These are phyloP conservation scores for Alviniconcha strummeri DNA, from an alignment of 2,888 invertebrate genomes.

Conservation along the genomic window DNA sequence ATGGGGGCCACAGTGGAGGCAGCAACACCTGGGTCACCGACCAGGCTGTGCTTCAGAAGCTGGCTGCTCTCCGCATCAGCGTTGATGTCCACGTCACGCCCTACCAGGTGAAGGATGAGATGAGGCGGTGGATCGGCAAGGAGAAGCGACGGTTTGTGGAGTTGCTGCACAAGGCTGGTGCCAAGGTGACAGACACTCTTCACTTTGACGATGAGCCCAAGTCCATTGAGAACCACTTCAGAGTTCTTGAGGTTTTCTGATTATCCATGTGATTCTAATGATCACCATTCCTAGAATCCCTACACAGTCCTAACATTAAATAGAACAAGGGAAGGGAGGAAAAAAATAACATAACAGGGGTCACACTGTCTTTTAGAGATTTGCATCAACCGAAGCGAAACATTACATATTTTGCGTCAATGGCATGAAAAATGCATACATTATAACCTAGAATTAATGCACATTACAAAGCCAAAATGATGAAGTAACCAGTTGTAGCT, in stretches of 20 bases:
- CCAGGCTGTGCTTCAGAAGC: slow-evolving; percentile 82
- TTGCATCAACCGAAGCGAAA: no score
- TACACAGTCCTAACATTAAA: no score
- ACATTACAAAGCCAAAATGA: no score
- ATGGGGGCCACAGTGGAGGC: slow-evolving; percentile 92
- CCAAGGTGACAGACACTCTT: slow-evolving; percentile 79
- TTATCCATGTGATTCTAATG: no score
- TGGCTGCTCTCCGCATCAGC: slow-evolving; percentile 79
- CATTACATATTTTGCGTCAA: no score
- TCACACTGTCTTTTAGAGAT: no score
- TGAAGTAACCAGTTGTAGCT: no score
- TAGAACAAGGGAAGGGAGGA: no score
- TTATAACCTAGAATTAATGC: no score
- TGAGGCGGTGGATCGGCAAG: slow-evolving; percentile 88
- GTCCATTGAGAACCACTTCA: slow-evolving; percentile 85
- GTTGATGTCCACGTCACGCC: slow-evolving; percentile 90
- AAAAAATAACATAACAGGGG: no score
- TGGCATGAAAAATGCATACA: no score
- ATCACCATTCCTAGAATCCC: no score
- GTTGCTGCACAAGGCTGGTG: slow-evolving; percentile 80
- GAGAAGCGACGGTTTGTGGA: slow-evolving; percentile 87
- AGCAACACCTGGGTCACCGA: slow-evolving; percentile 92
- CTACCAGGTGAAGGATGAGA: slow-evolving; percentile 89
- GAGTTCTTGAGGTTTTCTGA: slow-evolving; percentile 77
- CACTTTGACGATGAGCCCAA: slow-evolving; percentile 79